These are phyloP conservation scores for Sebastes taczanowskii DNA, from an alignment of 2,797 vertebrate genomes.

Conservation along the genomic window DNA sequence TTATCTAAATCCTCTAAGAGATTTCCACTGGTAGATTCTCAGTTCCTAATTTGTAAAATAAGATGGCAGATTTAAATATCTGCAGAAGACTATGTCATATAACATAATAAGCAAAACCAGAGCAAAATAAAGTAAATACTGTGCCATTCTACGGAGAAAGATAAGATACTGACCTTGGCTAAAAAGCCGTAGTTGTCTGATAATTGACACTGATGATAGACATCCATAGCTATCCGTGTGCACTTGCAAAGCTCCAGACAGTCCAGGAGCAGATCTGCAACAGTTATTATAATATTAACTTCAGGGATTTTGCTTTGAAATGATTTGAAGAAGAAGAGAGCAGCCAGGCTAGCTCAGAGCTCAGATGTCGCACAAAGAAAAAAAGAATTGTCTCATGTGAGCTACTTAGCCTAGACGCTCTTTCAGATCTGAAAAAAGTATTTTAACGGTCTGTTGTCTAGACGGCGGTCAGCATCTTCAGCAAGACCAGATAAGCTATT, in stretches of 20 bases:
- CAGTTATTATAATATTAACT: background rate
- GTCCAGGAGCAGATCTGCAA: slow-evolving; percentile 91
- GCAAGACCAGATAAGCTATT: background rate
- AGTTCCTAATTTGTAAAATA: background rate
- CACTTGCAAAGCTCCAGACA: slow-evolving; percentile 93
- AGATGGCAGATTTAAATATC: background rate
- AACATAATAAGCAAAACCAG: background rate
- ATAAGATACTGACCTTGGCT: slow-evolving; percentile 83
- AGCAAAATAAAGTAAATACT: background rate
- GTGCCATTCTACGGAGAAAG: background rate
- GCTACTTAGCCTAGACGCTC: background rate
- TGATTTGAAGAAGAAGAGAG: background rate
- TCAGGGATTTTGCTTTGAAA: background rate
- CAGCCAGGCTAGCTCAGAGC: background rate
- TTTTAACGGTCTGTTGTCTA: background rate
- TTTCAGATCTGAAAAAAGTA: background rate
- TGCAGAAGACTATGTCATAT: background rate
- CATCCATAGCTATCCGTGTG: slow-evolving; percentile 88
- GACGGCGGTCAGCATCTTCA: background rate
- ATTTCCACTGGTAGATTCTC: background rate
- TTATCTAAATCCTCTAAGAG: background rate
- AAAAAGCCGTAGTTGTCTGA: slow-evolving; percentile 89
- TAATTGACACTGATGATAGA: slow-evolving; percentile 94
- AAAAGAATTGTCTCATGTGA: background rate
- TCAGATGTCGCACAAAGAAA: background rate